phyloP scores from a whole-genome alignment of 2,113 vertebrate genomes.

The Holacanthus passer region DNA sequence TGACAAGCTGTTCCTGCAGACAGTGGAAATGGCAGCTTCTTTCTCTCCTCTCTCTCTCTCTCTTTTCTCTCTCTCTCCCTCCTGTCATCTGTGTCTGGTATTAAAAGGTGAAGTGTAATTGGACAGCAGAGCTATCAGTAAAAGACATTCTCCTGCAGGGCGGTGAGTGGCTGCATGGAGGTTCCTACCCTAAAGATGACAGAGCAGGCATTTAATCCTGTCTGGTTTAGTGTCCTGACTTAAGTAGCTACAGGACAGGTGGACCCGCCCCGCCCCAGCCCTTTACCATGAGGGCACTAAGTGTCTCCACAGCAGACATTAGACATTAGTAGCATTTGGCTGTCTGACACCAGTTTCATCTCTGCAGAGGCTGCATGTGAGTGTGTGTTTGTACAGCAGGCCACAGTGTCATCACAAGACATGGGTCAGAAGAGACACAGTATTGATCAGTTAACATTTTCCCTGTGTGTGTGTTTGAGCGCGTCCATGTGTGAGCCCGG shows the following conservation, averaged over 20 bases:
- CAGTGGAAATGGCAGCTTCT: slow-evolving; percentile 46
- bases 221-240: slow-evolving; percentile 89
- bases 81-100: slow-evolving; percentile 73
- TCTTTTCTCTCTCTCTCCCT: slow-evolving; percentile 67
- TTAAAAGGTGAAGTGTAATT: slow-evolving; percentile 83
- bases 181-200: slow-evolving; percentile 71
- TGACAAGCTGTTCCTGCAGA: slow-evolving; percentile 52
- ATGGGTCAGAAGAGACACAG: slow-evolving; percentile 89
- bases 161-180: slow-evolving; percentile 59
- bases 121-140: slow-evolving; percentile 78
- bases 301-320: slow-evolving; percentile 90
- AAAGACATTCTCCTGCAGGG: slow-evolving; percentile 74
- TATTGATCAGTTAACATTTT: slow-evolving; percentile 99
- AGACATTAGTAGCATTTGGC: slow-evolving; percentile 89
- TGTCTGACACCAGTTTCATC: slow-evolving; percentile 95
- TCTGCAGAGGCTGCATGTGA: slow-evolving; percentile 80
- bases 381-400: slow-evolving; percentile 55
- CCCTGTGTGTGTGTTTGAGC: slow-evolving; percentile 39
- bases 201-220: slow-evolving; percentile 86
- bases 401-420: slow-evolving; percentile 75
- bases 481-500: neutral
- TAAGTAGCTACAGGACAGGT: slow-evolving; percentile 92
- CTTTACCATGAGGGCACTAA: slow-evolving; percentile 83
- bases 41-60: slow-evolving; percentile 53
- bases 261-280: slow-evolving; percentile 87